Evolutionary conservation across 2,888 invertebrate species (phyloP), one percentile per base, ranked within the genome.

Genomic region (Leptinotarsa tumamoca): DNA sequence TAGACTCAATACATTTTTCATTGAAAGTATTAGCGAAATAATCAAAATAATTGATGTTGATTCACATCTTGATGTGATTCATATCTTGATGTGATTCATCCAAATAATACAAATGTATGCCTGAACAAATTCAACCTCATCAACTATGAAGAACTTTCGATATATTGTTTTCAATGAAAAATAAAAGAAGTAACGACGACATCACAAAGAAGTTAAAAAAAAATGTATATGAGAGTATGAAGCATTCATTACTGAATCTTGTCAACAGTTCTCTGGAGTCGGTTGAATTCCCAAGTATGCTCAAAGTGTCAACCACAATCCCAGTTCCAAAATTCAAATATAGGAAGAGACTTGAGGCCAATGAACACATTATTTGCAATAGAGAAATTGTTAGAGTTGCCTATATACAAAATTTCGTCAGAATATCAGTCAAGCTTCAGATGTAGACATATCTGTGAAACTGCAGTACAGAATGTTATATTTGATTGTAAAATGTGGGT

Each of bases 401-500:
- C 7, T 56, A 1, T 18, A 21, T 7, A 56, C 56, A 56, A 33
- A 4, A 21, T 69, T 54, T 23, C 56, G 7, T 54, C 54, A 69
- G 54, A 51, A 51, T 21, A 52, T 71, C 54, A 43, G 3, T 71
- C 50, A 54, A 54, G 58, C 5, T 69, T 15, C 17, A 61, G 61
- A 33, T 14, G 15, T 27, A 15, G 23, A 3, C 15, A 27, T 27
- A 61, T 13, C 27, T 61, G 27, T 61, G 56, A 56, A 56, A 56
- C n/a, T 18, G 56, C 18, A 10, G 56, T 56, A 56, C 56, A 56
- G 4, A 56, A 56, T 56, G 7, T 56, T 56, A 10, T 56, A 56
- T 56, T 56, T 56, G 56, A 56, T n/a, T 56, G 10, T 21, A 56
- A 56, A 56, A 56, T 51, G 51, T 51, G 17, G 27, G 27, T 27